These are phyloP conservation scores for Poecilus cupreus DNA, from an alignment of 2,888 invertebrate genomes.

Conservation along the genomic window DNA sequence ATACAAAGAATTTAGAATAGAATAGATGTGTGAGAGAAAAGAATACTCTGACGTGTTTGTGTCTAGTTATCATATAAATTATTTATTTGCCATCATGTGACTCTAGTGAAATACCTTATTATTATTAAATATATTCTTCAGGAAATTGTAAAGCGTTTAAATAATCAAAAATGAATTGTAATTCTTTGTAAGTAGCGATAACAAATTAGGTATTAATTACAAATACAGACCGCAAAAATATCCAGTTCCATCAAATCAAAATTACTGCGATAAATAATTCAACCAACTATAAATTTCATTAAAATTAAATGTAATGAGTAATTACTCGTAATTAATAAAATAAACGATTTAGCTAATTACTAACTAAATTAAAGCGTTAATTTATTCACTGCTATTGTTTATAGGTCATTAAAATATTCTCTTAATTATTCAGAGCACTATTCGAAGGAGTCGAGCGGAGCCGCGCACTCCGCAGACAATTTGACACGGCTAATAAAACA, in stretches of 20 bases:
- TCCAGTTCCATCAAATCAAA: neutral
- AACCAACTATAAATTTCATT: constrained; percentile 1
- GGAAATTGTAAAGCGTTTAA: too few relatives aligned
- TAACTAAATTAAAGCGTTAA: constrained; percentile 31
- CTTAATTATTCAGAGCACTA: constrained; percentile 47
- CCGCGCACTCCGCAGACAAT: neutral
- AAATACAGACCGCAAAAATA: too few relatives aligned
- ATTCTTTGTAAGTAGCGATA: too few relatives aligned
- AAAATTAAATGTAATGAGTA: constrained; percentile 28
- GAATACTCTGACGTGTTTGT: too few relatives aligned
- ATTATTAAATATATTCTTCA: too few relatives aligned
- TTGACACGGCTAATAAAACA: constrained; percentile 29
- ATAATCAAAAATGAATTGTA: too few relatives aligned
- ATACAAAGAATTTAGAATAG: too few relatives aligned
- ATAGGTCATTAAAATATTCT: constrained; percentile 45
- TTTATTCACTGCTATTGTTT: constrained; percentile 45
- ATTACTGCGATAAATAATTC: neutral
- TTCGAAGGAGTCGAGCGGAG: neutral
- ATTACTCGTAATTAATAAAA: constrained; percentile 20
- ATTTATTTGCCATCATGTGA: too few relatives aligned
- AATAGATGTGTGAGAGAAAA: too few relatives aligned
- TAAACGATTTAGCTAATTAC: constrained; percentile 47
- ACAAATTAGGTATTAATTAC: too few relatives aligned
- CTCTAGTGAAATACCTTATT: too few relatives aligned
- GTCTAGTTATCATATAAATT: too few relatives aligned